phyloP scores from a whole-genome alignment of 2,888 invertebrate species.

The Chalcis sispes region DNA sequence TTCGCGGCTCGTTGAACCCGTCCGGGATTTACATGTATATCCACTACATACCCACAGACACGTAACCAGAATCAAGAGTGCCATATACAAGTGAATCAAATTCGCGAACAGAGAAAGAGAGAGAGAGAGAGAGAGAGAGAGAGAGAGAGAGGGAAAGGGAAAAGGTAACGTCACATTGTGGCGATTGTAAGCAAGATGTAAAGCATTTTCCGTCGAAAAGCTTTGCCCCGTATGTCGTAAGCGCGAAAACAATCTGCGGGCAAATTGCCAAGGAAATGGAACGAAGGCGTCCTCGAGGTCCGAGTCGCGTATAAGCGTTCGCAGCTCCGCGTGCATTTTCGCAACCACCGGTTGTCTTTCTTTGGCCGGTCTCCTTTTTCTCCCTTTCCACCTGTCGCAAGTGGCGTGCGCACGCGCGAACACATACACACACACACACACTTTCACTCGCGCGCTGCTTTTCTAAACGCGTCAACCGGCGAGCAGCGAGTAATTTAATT shows the following conservation, averaged over 20 bases:
- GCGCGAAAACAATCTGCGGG: conserved; percentile 13
- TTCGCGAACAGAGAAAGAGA: no score
- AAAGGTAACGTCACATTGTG: no score
- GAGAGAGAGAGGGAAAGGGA: conserved; percentile 16
- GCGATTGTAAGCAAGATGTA: no score
- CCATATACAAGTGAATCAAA: no score
- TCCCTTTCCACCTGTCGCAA: neutral
- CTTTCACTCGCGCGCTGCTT: neutral
- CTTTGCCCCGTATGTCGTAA: neutral
- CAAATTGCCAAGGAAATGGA: conserved; percentile 35
- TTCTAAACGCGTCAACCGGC: neutral
- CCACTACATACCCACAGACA: no score
- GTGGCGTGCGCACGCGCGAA: no score
- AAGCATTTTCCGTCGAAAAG: neutral
- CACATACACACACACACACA: neutral
- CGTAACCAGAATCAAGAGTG: neutral
- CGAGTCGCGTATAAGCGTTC: neutral
- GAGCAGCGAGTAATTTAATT: conserved; percentile 48
- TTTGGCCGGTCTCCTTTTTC: neutral
- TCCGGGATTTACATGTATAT: no score
- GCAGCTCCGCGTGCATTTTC: no score
- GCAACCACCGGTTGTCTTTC: neutral
- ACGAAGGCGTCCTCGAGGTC: conserved; percentile 24
- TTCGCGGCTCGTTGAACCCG: neutral
- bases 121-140: neutral